Conservation (phyloP, 2,797 vertebrate genomes). For the Potorous gilbertii region DNA sequence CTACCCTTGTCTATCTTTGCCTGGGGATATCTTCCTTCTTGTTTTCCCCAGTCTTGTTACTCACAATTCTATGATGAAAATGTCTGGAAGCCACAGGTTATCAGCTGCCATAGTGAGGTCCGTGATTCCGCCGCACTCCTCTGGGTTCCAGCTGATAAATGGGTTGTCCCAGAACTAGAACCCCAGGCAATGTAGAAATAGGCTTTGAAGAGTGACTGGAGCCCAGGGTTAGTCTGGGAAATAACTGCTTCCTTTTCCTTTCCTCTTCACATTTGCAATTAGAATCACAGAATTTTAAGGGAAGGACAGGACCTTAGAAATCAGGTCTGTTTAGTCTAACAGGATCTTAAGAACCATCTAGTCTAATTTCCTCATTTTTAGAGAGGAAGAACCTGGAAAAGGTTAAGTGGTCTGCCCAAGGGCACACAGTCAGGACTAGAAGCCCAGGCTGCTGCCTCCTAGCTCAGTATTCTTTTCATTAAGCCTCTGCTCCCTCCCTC, state of each 20-base stretch:
- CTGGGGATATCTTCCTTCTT: neutral
- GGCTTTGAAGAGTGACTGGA: neutral
- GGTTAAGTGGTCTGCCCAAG: neutral
- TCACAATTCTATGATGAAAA: conserved; percentile 90
- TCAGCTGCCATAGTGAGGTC: conserved; percentile 88
- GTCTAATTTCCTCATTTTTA: conserved; percentile 15
- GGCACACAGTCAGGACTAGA: neutral
- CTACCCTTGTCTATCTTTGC: neutral
- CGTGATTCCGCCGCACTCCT: conserved; percentile 84
- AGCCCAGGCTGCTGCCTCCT: neutral
- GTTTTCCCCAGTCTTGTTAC: conserved; percentile 64
- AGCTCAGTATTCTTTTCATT: neutral
- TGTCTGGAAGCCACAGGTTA: conserved; percentile 90
- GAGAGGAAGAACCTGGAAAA: neutral
- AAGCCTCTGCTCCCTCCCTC: conserved; percentile 34
- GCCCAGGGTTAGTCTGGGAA: conserved; percentile 16
- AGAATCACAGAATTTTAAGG: neutral
- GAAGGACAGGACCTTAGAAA: neutral
- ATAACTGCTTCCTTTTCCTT: neutral
- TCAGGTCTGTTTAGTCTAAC: neutral
- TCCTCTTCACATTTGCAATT: neutral
- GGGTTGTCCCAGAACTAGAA: conserved; percentile 85
- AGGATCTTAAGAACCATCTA: neutral
- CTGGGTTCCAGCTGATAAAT: conserved; percentile 88
- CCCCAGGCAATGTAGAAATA: neutral